These are phyloP conservation scores for Electrona antarctica DNA, from an alignment of 2,113 vertebrate species.

Conservation along the genomic window DNA sequence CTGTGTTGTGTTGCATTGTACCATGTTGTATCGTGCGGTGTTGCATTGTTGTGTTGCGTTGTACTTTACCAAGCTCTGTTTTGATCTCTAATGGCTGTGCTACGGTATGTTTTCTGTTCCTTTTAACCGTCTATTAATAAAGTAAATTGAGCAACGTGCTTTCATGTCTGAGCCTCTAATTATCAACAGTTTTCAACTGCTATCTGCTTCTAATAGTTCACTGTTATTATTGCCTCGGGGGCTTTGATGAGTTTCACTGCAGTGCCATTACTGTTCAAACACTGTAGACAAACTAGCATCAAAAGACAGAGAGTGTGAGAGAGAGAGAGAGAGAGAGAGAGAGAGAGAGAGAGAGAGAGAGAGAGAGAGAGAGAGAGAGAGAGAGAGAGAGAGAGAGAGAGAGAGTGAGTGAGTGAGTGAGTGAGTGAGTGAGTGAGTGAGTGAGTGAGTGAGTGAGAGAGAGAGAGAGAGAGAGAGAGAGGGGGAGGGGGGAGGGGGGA, in stretches of 20 bases:
- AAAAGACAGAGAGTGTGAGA: not conserved
- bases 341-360: constrained; percentile 13
- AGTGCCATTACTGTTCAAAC: constrained; percentile 29
- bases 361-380: not conserved
- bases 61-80: not conserved
- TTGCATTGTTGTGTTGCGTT: not conserved
- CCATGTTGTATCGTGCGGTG: not conserved
- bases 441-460: not conserved
- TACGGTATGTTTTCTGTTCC: not conserved
- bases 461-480: not conserved
- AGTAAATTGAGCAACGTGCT: constrained; percentile 18
- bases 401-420: not conserved
- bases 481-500: not conserved
- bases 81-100: not conserved
- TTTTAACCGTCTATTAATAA: constrained; percentile 31
- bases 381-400: constrained; percentile 14
- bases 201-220: constrained; percentile 33
- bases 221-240: constrained; percentile 18
- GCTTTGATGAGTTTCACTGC: constrained; percentile 26
- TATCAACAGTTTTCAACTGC: constrained; percentile 17
- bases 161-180: constrained; percentile 35
- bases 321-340: not conserved
- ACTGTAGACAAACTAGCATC: constrained; percentile 23
- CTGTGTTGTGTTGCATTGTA: constrained; percentile 5
- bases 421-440: not conserved